A percentile compares a stretch with the other conserved stretches of the same genome.
Conservation (phyloP, 1,140 invertebrate genomes). For the Lasioglossum baleicum region DNA sequence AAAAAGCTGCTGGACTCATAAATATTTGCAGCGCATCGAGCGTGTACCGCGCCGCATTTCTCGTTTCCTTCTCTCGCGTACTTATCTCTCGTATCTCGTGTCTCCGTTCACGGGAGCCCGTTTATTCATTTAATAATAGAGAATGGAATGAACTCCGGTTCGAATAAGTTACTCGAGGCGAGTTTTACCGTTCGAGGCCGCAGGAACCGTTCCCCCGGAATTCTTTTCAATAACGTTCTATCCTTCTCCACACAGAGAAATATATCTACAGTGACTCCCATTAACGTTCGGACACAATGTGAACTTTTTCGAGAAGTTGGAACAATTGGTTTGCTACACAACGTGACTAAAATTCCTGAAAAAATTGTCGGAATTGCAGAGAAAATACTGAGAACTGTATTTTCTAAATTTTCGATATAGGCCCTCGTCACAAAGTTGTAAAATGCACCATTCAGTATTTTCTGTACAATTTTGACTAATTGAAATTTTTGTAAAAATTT, state of each 20-base stretch:
- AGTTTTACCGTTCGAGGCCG: neutral
- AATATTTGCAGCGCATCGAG: slow-evolving; percentile 44
- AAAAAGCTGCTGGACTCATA: slow-evolving; percentile 21
- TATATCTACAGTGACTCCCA: too few species aligned
- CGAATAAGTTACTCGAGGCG: neutral
- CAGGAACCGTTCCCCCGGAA: neutral
- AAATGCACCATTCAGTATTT: too few species aligned
- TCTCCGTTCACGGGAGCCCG: neutral
- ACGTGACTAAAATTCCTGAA: too few species aligned
- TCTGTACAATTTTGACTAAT: too few species aligned
- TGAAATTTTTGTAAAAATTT: too few species aligned
- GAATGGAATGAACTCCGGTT: neutral
- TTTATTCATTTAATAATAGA: slow-evolving; percentile 26
- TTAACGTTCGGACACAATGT: too few species aligned
- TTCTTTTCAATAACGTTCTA: neutral
- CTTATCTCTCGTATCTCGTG: neutral
- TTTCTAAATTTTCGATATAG: too few species aligned
- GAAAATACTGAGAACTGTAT: too few species aligned
- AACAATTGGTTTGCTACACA: too few species aligned
- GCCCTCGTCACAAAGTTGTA: too few species aligned
- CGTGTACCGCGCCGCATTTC: neutral
- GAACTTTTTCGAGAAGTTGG: too few species aligned
- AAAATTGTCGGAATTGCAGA: too few species aligned
- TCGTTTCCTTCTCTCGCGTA: neutral
- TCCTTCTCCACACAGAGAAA: neutral